Evolutionary conservation across 2,113 vertebrate genomes (phyloP), one percentile per base, ranked within the genome.

Genomic region (Megaceryle maxima): DNA sequence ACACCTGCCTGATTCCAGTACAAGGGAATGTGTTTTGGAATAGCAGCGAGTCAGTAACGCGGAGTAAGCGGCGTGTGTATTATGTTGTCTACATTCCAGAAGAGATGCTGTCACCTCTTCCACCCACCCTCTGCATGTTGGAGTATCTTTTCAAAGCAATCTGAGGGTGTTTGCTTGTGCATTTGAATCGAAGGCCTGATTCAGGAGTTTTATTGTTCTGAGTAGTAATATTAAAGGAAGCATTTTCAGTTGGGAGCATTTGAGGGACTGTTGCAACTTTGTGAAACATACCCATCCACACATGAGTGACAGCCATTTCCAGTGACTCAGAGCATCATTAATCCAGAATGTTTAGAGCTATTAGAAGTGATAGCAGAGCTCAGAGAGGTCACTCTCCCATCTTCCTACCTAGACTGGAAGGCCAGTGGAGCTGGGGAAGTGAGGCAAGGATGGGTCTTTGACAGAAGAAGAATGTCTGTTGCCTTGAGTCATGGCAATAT

Each of bases 41-140:
- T 41, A 46, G 11, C 51, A 85, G 41, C 4, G 7, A 79, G 70
- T 79, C 37, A 51, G 74, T 73, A 64, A 22, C 41, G 56, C 2
- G 22, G 55, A 22, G 18, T 35, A 88, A 93, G 35, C 76, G 66
- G 28, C 0, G 0, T 53, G 79, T 39, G 5, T 82, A 56, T 96
- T 88, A 84, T 84, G 56, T 66, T 87, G 66, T 88, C 86, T 93
- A 21, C 0, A 0, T 82, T 88, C 77, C 67, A 57, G 57, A 94
- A 76, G 88, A 93, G 73, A 73, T 3, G 8, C 74, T 96, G 92
- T 88, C 94, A 94, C 88, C 83, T 89, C 44, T 92, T 87, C 91
- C 77, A 93, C 90, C 90, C 92, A 96, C 90, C 55, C 28, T 73
- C 66, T 79, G 55, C 77, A 39, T 62, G 48, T 79, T 37, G 57